phyloP scores from a whole-genome alignment of 2,797 vertebrate species.

The Amblyopsis hoosieri region DNA sequence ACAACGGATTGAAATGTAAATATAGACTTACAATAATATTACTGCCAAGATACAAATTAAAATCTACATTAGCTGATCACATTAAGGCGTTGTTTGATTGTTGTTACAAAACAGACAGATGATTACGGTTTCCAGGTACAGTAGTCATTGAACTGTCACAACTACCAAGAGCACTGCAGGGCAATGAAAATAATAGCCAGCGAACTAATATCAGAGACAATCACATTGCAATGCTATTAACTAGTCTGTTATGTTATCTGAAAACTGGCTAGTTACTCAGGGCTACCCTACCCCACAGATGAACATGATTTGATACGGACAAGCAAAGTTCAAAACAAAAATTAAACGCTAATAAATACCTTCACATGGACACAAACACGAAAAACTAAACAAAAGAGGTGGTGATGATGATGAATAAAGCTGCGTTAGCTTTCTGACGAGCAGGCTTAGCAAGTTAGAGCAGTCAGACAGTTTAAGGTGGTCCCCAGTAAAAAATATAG shows the following conservation, averaged over 20 bases:
- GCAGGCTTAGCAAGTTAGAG: constrained; percentile 38
- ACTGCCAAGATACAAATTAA: not conserved
- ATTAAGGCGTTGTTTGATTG: not conserved
- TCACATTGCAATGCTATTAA: constrained; percentile 1
- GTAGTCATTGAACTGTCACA: not conserved
- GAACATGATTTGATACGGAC: constrained; percentile 42
- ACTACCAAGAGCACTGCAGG: constrained; percentile 3
- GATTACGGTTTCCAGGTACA: constrained; percentile 1
- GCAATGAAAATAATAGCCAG: constrained; percentile 5
- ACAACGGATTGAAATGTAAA: not conserved
- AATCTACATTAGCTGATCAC: constrained; percentile 3
- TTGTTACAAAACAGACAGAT: constrained; percentile 2
- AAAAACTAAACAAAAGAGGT: constrained; percentile 1
- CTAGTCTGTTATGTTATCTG: constrained; percentile 15
- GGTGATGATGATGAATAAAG: not conserved
- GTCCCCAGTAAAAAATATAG: constrained; percentile 61
- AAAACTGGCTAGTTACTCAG: constrained; percentile 24
- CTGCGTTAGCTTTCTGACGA: not conserved
- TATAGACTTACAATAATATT: not conserved
- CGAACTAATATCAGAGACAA: constrained; percentile 1
- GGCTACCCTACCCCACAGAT: constrained; percentile 30
- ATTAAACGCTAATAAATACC: constrained; percentile 27
- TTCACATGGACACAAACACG: not conserved
- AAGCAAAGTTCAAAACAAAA: constrained; percentile 54
- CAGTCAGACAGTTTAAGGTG: constrained; percentile 42